phyloP scores from a whole-genome alignment of 2,888 invertebrate genomes.

The Aethes cnicana region DNA sequence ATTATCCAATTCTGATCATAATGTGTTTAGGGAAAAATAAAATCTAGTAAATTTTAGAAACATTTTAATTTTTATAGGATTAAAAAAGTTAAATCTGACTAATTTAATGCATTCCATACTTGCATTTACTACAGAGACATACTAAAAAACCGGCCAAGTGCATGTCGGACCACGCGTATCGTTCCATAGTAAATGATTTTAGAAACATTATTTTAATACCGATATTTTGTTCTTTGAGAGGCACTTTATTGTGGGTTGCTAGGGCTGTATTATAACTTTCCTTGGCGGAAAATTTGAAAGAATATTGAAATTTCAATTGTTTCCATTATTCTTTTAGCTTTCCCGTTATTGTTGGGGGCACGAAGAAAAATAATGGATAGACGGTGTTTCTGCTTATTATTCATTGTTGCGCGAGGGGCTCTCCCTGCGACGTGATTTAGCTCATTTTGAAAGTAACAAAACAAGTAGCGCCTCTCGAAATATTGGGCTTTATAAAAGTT shows the following conservation, averaged over 20 bases:
- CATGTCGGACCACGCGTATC: too few species aligned
- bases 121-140: too few species aligned
- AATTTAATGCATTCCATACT: too few species aligned
- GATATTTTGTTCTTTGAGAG: too few species aligned
- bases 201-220: too few species aligned
- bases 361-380: conserved; percentile 71
- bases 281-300: conserved; percentile 22
- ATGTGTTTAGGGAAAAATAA: too few species aligned
- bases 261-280: conserved; percentile 1
- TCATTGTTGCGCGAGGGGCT: conserved; percentile 72
- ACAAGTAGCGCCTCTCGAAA: conserved; percentile 61
- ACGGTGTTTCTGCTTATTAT: conserved; percentile 75
- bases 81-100: too few species aligned
- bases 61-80: too few species aligned
- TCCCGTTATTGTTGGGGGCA: conserved; percentile 66
- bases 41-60: too few species aligned
- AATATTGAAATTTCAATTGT: conserved; percentile 75
- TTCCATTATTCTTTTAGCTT: conserved; percentile 62
- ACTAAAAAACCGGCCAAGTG: too few species aligned
- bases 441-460: conserved; percentile 77
- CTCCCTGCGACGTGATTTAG: conserved; percentile 66
- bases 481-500: conserved; percentile 47
- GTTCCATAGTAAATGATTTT: too few species aligned
- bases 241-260: background rate
- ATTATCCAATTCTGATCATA: too few species aligned